These are phyloP conservation scores for Crocuta crocuta DNA, from an alignment of 2,113 vertebrate genomes.

Conservation along the genomic window DNA sequence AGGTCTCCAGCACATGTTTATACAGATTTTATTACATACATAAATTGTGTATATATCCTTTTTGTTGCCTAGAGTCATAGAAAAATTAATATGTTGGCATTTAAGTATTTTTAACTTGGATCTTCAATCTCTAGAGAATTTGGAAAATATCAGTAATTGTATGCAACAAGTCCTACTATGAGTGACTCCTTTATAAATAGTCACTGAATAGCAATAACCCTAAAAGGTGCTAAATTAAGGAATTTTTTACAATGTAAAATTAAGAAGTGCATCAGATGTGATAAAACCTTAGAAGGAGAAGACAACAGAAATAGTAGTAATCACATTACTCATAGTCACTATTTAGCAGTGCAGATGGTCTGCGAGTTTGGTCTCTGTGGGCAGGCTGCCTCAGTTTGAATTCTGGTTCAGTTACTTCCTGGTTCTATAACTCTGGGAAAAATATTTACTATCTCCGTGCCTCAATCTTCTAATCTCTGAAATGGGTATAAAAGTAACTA, in stretches of 20 bases:
- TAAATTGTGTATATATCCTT: not conserved
- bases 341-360: not conserved
- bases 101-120: constrained; percentile 19
- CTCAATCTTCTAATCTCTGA: not conserved
- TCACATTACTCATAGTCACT: not conserved
- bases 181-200: not conserved
- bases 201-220: not conserved
- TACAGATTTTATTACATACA: not conserved
- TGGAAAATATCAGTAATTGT: not conserved
- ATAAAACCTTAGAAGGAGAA: not conserved
- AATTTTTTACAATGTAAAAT: not conserved
- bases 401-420: not conserved
- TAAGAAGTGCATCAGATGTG: not conserved
- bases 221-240: not conserved
- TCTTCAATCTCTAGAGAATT: not conserved
- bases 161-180: not conserved
- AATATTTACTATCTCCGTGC: not conserved
- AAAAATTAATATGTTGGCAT: not conserved
- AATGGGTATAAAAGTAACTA: not conserved
- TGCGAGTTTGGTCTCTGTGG: not conserved
- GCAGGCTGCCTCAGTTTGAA: not conserved
- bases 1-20: not conserved
- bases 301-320: not conserved
- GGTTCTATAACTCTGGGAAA: not conserved
- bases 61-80: not conserved